Base-by-base conservation (phyloP, 2,113 vertebrate genomes). In the Sturnus vulgaris region DNA sequence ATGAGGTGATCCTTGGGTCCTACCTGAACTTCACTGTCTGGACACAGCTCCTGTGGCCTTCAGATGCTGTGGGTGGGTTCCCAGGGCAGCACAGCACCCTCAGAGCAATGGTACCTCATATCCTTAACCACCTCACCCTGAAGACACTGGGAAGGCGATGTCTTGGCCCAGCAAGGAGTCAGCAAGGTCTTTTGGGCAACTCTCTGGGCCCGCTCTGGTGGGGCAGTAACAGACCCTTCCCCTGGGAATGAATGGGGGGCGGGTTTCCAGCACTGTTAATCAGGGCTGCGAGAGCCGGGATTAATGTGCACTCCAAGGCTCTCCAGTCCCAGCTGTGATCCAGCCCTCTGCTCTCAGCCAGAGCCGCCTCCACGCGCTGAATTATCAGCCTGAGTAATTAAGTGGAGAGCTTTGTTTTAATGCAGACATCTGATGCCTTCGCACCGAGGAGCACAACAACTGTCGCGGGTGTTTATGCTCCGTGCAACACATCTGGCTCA, bases 341-440 rank as follows among this genome's bases (percentile, higher is more conserved):
- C 95, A 96, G 94, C 95, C 93, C 92, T 91, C 80, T 90, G 92
- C 93, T 94, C 88, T 95, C 93, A 95, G 88, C 81, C 90, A 76
- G 95, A 88, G 91, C 92, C 60, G 88, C 97, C 94, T 95, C 84
- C 83, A 92, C 15, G 14, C n/a, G 3, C 96, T 95, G 94, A 94
- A 95, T 94, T 95, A 96, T 94, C 94, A 92, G 93, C 95, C 90
- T 86, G 94, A 93, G 94, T 96, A 94, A 92, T 96, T 94, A 96
- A 92, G 93, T 92, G 97, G 95, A 93, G 94, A 96, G 96, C 92
- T 96, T 95, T 96, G 95, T 77, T 96, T 96, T 96, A 95, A 94
- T 79, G 95, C 92, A 93, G 95, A 90, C 94, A 94, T 92, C 96
- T 96, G 97, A 97, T 95, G 95, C 95, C 93, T 95, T 92, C 50